These are phyloP conservation scores for Gari tellinella DNA, from an alignment of 2,888 invertebrate species.

Conservation along the genomic window DNA sequence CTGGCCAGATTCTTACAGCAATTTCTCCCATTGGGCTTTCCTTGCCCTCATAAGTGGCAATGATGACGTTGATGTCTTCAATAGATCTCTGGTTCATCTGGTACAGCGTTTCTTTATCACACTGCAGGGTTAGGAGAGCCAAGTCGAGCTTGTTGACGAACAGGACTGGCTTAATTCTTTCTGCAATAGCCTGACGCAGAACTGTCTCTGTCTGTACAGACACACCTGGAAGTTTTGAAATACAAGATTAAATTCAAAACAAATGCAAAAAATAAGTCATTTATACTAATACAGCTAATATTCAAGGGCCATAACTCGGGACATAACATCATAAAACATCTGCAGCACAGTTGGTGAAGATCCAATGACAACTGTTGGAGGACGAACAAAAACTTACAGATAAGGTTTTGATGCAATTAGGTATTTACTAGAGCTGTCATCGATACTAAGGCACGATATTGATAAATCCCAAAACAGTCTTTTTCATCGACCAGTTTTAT, in stretches of 20 bases:
- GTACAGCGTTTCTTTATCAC: constrained; percentile 98
- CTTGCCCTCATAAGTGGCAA: constrained; percentile 98
- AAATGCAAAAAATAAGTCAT: neutral
- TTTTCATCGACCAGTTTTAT: no score
- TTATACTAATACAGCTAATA: neutral
- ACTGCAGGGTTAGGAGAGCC: constrained; percentile 97
- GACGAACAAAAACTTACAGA: no score
- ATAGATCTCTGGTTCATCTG: constrained; percentile 99
- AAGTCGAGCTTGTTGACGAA: constrained; percentile 99
- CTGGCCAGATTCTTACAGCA: constrained; percentile 92
- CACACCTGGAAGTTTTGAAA: constrained; percentile 93
- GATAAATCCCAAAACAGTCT: no score
- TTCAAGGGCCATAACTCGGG: no score
- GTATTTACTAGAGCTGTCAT: no score
- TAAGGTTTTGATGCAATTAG: no score
- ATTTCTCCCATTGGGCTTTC: constrained; percentile 99
- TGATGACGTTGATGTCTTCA: constrained; percentile 99
- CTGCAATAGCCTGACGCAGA: constrained; percentile 99
- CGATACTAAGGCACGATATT: no score
- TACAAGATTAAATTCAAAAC: neutral
- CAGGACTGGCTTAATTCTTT: constrained; percentile 99
- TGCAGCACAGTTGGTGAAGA: no score
- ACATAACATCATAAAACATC: no score
- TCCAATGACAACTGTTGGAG: no score
- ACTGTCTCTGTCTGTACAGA: constrained; percentile 99